Percentiles rank a stretch among this genome's conserved stretches.
These are phyloP conservation scores for Timandra comae DNA, from an alignment of 2,888 invertebrate genomes.

Conservation along the genomic window DNA sequence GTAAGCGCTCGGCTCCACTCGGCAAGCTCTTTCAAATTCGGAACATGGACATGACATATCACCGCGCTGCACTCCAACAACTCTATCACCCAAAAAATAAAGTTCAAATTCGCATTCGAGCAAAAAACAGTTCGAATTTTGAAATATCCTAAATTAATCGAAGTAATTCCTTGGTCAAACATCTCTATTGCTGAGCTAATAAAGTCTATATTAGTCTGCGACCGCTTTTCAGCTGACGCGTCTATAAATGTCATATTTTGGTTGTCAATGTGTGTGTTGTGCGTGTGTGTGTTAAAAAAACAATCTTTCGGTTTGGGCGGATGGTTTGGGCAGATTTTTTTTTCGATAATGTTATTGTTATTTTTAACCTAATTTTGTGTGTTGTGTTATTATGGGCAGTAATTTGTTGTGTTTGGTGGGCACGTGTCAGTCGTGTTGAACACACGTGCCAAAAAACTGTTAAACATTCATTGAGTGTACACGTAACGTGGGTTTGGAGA, in stretches of 20 bases:
- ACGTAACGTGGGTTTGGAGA: no score
- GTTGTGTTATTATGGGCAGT: slow-evolving; percentile 1
- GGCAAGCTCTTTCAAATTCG: slow-evolving; percentile 70
- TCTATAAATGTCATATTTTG: slow-evolving; percentile 63
- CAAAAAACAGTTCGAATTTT: slow-evolving; percentile 62
- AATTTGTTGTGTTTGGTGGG: no score
- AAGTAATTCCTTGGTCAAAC: slow-evolving; percentile 22
- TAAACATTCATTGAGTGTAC: no score
- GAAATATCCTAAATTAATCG: slow-evolving; percentile 68
- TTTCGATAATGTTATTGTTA: slow-evolving; percentile 36
- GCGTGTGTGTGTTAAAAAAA: slow-evolving; percentile 59
- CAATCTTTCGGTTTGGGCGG: slow-evolving; percentile 45
- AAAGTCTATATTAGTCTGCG: slow-evolving; percentile 33
- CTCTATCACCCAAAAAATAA: slow-evolving; percentile 22
- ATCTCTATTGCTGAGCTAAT: slow-evolving; percentile 24
- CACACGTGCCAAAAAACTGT: no score
- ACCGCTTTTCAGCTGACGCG: slow-evolving; percentile 65
- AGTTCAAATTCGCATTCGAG: slow-evolving; percentile 36
- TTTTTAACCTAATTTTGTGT: slow-evolving; percentile 23
- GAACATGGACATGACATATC: slow-evolving; percentile 58
- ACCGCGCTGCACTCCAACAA: slow-evolving; percentile 22
- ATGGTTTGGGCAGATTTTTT: slow-evolving; percentile 52
- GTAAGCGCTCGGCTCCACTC: slow-evolving; percentile 65
- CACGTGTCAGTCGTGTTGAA: no score
- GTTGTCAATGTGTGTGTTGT: slow-evolving; percentile 37